Evolutionary conservation across 2,888 invertebrate genomes (phyloP).

Genomic region (Erebia aethiops): DNA sequence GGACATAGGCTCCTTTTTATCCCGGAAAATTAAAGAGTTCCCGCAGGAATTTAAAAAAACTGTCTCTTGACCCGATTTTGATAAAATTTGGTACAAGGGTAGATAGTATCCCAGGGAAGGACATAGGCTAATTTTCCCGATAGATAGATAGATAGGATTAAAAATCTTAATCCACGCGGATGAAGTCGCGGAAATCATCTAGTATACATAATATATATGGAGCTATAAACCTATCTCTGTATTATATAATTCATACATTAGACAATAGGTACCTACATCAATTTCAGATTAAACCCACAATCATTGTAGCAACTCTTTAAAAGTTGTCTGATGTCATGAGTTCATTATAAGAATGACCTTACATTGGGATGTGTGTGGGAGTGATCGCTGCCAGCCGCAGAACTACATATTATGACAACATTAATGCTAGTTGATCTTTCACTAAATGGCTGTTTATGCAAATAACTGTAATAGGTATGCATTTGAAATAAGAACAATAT

Average conservation of each 20-base stretch:
- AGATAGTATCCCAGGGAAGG: too few relatives aligned
- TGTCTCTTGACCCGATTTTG: too few relatives aligned
- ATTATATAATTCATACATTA: background rate
- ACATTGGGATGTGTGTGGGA: constrained; percentile 33
- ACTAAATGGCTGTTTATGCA: background rate
- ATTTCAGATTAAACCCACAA: constrained; percentile 13
- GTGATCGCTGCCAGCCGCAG: constrained; percentile 19
- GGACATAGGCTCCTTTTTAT: too few relatives aligned
- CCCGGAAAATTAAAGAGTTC: too few relatives aligned
- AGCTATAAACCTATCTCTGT: constrained; percentile 3
- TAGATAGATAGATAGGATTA: too few relatives aligned
- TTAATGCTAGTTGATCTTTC: background rate
- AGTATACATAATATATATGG: too few relatives aligned
- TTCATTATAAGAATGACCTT: constrained; percentile 39
- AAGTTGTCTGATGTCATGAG: constrained; percentile 38
- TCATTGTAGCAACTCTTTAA: constrained; percentile 29
- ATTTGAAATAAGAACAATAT: background rate
- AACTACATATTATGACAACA: background rate
- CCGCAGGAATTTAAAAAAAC: too few relatives aligned
- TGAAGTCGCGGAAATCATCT: too few relatives aligned
- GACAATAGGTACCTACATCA: constrained; percentile 11
- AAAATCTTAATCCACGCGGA: too few relatives aligned
- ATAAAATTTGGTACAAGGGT: too few relatives aligned
- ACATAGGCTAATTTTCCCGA: too few relatives aligned
- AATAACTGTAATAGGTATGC: background rate